These are phyloP conservation scores for Clarias gariepinus DNA, from an alignment of 2,113 vertebrate species.

Conservation along the genomic window DNA sequence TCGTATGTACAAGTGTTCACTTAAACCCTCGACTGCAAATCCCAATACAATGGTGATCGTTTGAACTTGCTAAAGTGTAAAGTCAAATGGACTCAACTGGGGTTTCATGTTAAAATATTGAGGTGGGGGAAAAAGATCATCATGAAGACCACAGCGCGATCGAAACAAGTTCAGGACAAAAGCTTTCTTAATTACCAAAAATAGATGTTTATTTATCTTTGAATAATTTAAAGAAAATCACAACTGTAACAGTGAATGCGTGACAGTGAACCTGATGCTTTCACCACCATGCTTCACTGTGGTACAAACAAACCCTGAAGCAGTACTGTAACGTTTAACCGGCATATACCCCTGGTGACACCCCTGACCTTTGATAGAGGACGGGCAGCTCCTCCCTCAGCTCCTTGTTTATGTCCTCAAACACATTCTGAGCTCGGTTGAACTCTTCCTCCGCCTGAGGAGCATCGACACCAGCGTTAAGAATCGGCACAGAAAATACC, in stretches of 20 bases:
- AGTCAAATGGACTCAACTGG: not conserved
- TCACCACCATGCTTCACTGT: not conserved
- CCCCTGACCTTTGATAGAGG: constrained; percentile 85
- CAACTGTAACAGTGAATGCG: too few relatives aligned
- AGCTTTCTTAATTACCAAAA: not conserved
- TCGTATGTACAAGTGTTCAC: too few relatives aligned
- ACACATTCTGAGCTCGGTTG: constrained; percentile 85
- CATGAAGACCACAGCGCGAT: not conserved
- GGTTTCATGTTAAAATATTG: not conserved
- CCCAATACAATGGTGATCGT: too few relatives aligned
- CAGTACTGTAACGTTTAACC: too few relatives aligned
- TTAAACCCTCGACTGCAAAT: too few relatives aligned
- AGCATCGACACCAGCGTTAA: not conserved
- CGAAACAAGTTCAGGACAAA: not conserved
- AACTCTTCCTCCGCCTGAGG: constrained; percentile 92
- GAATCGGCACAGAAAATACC: too few relatives aligned
- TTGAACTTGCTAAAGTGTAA: not conserved
- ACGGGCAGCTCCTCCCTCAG: constrained; percentile 87
- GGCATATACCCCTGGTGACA: not conserved
- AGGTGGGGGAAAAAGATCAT: too few relatives aligned
- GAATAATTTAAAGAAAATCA: too few relatives aligned
- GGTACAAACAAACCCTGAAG: not conserved
- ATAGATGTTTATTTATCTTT: too few relatives aligned
- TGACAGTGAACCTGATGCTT: not conserved
- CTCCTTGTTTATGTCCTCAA: constrained; percentile 91